Conservation (phyloP, 2,113 vertebrate genomes). For the Thunnus thynnus region DNA sequence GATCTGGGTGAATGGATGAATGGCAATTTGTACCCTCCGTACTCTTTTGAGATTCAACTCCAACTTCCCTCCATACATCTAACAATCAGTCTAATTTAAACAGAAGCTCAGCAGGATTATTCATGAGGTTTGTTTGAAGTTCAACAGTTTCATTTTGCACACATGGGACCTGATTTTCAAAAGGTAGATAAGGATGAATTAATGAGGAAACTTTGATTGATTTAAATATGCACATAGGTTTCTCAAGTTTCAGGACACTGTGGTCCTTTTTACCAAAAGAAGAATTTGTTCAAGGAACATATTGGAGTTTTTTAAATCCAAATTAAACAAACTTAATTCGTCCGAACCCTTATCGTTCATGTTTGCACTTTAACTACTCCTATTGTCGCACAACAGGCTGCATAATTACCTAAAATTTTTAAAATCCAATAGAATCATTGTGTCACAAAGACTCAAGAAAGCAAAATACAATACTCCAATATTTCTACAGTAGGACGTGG, state of each 20-base stretch:
- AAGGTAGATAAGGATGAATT: slow-evolving; percentile 83
- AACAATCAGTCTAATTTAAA: slow-evolving; percentile 83
- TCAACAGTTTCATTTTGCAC: slow-evolving; percentile 80
- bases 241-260: slow-evolving; percentile 70
- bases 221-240: slow-evolving; percentile 75
- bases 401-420: slow-evolving; percentile 26
- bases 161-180: slow-evolving; percentile 83
- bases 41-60: slow-evolving; percentile 46
- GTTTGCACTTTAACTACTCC: slow-evolving; percentile 10
- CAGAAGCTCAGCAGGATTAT: slow-evolving; percentile 78
- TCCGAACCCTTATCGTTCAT: slow-evolving; percentile 36
- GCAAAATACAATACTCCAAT: background rate
- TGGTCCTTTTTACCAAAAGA: slow-evolving; percentile 40
- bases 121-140: slow-evolving; percentile 88
- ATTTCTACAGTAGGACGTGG: background rate
- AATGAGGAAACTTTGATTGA: slow-evolving; percentile 78
- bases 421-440: slow-evolving; percentile 7
- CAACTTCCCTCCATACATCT: slow-evolving; percentile 69
- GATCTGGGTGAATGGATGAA: background rate
- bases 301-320: slow-evolving; percentile 38
- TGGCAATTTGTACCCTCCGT: slow-evolving; percentile 26
- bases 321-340: slow-evolving; percentile 45
- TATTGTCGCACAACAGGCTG: slow-evolving; percentile 25
- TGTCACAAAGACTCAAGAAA: background rate
- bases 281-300: slow-evolving; percentile 65